Conservation (phyloP, 2,797 vertebrate genomes). For the Eleutherodactylus coqui region DNA sequence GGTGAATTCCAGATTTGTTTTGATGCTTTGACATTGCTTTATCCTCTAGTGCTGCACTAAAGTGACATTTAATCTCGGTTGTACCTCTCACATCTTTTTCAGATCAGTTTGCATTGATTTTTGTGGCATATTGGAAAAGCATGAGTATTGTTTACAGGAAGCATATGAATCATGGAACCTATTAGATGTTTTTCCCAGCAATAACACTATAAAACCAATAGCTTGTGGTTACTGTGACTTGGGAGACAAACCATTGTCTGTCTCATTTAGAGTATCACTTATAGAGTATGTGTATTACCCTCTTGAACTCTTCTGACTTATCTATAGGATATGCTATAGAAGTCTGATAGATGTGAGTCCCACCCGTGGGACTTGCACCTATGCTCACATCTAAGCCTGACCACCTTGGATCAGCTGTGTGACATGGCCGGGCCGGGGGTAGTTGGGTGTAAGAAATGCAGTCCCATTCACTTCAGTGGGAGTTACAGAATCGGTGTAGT, state of each 20-base stretch:
- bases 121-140: constrained; percentile 6
- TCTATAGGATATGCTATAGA: too few relatives aligned
- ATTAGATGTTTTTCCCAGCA: not conserved
- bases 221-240: not conserved
- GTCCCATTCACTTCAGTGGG: too few relatives aligned
- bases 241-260: not conserved
- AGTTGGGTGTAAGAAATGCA: too few relatives aligned
- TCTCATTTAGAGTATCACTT: not conserved
- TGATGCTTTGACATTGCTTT: not conserved
- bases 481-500: too few relatives aligned
- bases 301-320: too few relatives aligned
- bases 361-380: too few relatives aligned
- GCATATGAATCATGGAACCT: constrained; percentile 17
- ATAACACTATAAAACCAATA: not conserved
- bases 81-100: not conserved
- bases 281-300: not conserved
- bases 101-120: constrained; percentile 26
- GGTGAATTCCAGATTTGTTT: not conserved
- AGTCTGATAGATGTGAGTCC: too few relatives aligned
- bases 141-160: constrained; percentile 27
- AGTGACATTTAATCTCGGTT: constrained; percentile 11
- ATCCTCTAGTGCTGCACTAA: not conserved
- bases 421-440: too few relatives aligned
- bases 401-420: too few relatives aligned
- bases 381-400: too few relatives aligned